A percentile compares a stretch with the other conserved stretches of the same genome.
Evolutionary conservation across 2,113 vertebrate genomes (phyloP).

Genomic region (Ondatra zibethicus): DNA sequence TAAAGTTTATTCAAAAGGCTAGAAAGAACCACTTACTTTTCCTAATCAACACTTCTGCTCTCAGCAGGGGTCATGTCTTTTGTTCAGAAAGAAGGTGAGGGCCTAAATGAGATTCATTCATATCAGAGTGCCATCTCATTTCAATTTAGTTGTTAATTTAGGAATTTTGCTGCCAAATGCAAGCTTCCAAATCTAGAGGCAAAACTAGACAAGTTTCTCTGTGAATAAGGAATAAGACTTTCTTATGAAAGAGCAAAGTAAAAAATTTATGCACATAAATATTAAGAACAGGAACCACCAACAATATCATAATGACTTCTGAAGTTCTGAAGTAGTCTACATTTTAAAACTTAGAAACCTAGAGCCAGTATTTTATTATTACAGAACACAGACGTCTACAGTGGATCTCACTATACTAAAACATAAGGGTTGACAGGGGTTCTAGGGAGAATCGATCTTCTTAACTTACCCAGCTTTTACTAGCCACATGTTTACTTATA

Average conservation of each 20-base stretch:
- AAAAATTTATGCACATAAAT: neutral
- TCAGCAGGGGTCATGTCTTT: neutral
- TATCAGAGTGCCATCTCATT: neutral
- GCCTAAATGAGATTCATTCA: neutral
- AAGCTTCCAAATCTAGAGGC: neutral
- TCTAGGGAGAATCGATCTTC: neutral
- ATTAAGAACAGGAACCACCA: neutral
- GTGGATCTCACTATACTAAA: neutral
- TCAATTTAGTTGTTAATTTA: neutral
- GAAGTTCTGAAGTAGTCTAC: neutral
- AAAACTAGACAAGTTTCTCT: neutral
- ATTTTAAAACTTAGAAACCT: neutral
- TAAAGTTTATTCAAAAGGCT: conserved; percentile 28
- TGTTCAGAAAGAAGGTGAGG: neutral
- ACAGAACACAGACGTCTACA: neutral
- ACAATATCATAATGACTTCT: neutral
- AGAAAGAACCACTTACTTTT: neutral
- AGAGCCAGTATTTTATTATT: neutral
- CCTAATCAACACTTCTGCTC: neutral
- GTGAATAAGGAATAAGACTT: neutral
- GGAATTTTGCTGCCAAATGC: neutral
- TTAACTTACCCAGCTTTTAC: neutral
- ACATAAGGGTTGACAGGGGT: neutral
- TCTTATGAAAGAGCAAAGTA: neutral
- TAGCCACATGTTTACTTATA: neutral